Evolutionary conservation across 2,888 invertebrate genomes (phyloP), one percentile per base, ranked within the genome.

Genomic region (Scelioninae gen. 2): DNA sequence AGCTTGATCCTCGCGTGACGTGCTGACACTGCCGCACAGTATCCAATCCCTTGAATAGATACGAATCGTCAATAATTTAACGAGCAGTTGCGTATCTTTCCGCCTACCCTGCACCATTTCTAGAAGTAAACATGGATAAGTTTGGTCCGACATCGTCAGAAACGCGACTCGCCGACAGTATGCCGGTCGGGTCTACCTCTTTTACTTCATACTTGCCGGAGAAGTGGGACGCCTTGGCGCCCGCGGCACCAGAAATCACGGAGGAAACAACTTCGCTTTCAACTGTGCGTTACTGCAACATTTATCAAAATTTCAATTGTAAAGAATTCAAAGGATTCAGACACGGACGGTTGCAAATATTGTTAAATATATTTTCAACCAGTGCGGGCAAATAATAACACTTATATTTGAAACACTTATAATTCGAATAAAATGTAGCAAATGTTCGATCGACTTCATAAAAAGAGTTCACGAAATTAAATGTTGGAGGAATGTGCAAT

Each of bases 181-280:
- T 25, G 46, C 43, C 25, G 52, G 31, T 25, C 39, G 7, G 11
- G 15, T 39, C 43, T 28, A 81, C 82, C 79, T 83, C 78, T 70
- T 77, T 61, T 46, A 33, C 61, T 22, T 73, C 76, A 80, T 83
- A 75, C 31, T 81, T 48, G 37, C 82, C 83, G 79, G 79, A 70
- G 72, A 78, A 68, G 50, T 60, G 78, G 78, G 82, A 82, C 83
- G 83, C 82, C 81, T 80, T 78, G 80, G 78, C 82, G 82, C 81
- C 82, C 81, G 81, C 81, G 81, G 82, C 81, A 81, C 78, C 81
- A 78, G 77, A 78, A 79, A 78, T 73, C 67, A 78, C 75, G 76
- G 78, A 81, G 79, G 76, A 78, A 52, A 74, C 63, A 61, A 28
- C 31, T 65, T 61, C 19, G 33, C 57, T 53, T 64, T 64, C 35